phyloP scores from a whole-genome alignment of 2,797 vertebrate genomes.

The Atherinosoma microstoma region DNA sequence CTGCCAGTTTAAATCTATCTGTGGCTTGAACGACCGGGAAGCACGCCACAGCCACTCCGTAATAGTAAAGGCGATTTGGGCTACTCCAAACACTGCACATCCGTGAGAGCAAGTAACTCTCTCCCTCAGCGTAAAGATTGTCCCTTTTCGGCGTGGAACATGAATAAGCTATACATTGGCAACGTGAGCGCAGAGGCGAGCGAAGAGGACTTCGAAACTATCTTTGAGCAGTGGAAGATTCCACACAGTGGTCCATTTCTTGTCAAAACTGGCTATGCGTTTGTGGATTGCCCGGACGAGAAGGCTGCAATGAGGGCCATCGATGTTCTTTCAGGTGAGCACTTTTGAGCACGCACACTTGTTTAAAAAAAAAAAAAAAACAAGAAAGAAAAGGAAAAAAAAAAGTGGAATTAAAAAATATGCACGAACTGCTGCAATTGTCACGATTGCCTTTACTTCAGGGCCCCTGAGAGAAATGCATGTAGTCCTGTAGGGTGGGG shows the following conservation, averaged over 20 bases:
- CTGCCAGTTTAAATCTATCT: slow-evolving; percentile 83
- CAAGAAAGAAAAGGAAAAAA: too few species aligned
- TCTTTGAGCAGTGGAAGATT: slow-evolving; percentile 98
- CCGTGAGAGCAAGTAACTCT: slow-evolving; percentile 78
- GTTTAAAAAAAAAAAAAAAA: neutral
- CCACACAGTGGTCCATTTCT: slow-evolving; percentile 94
- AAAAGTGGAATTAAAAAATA: slow-evolving; percentile 35
- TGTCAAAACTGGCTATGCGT: slow-evolving; percentile 97
- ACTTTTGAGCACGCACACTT: neutral
- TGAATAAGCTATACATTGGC: slow-evolving; percentile 99
- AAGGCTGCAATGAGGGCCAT: slow-evolving; percentile 98
- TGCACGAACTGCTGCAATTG: slow-evolving; percentile 46
- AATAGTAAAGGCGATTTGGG: slow-evolving; percentile 78
- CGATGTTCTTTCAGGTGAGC: slow-evolving; percentile 96
- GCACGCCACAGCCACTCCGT: slow-evolving; percentile 82
- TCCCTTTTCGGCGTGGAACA: slow-evolving; percentile 78
- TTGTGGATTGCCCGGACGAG: slow-evolving; percentile 99
- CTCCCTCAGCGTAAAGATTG: slow-evolving; percentile 71
- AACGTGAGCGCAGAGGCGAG: slow-evolving; percentile 96
- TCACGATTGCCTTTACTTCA: slow-evolving; percentile 51
- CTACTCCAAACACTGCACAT: slow-evolving; percentile 78
- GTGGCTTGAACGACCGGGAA: slow-evolving; percentile 81
- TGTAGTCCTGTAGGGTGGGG: slow-evolving; percentile 59
- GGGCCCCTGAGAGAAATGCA: slow-evolving; percentile 45
- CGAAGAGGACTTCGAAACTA: slow-evolving; percentile 95